Evolutionary conservation across 2,113 vertebrate species (phyloP).

Genomic region (Agelaius tricolor): DNA sequence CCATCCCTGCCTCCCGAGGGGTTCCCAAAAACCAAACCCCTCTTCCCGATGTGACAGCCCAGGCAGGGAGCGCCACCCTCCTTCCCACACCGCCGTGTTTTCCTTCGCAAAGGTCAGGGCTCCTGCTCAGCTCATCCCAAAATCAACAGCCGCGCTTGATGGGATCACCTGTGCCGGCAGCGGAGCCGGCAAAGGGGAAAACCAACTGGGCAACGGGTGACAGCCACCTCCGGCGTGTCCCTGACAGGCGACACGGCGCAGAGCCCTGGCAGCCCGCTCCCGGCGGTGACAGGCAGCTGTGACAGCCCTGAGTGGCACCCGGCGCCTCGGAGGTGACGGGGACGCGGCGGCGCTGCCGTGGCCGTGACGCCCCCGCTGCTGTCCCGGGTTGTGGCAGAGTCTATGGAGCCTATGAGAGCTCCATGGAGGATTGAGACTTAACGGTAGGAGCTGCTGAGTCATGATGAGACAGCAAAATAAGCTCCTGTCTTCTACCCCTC

Average conservation of each 20-base stretch:
- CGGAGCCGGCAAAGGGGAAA: neutral
- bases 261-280: neutral
- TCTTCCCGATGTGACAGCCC: fast-evolving
- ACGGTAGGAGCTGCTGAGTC: no score
- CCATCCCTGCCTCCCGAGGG: neutral
- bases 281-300: constrained; percentile 35
- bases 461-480: no score
- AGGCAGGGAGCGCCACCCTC: neutral
- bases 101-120: neutral
- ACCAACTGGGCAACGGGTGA: neutral
- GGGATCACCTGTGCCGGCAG: neutral
- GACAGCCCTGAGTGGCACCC: constrained; percentile 57
- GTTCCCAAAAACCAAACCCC: neutral
- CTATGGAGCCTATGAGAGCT: no score
- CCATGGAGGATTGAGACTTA: no score
- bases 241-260: constrained; percentile 45
- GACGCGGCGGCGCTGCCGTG: neutral
- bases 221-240: neutral
- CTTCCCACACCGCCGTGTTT: neutral
- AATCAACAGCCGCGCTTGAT: neutral
- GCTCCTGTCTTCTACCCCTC: no score
- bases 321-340: neutral
- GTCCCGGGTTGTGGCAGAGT: neutral
- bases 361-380: neutral
- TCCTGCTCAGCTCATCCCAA: neutral